phyloP scores from a whole-genome alignment of 2,888 invertebrate genomes.

The Synergus japonicus region DNA sequence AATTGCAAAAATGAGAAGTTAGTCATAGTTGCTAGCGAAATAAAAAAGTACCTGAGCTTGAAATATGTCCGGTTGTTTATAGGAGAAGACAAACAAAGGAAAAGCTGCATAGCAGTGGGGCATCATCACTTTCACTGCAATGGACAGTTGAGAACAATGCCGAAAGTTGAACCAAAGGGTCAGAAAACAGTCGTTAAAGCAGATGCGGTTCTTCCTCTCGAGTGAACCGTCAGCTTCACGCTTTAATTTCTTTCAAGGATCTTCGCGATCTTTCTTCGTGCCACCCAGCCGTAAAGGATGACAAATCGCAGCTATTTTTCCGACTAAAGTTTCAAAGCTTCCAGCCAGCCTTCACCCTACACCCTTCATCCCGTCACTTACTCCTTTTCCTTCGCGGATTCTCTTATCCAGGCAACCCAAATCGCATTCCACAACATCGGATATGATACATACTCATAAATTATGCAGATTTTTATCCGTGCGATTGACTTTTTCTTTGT shows the following conservation, averaged over 20 bases:
- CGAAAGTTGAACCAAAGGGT: conserved; percentile 60
- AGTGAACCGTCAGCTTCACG: conserved; percentile 64
- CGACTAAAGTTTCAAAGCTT: conserved; percentile 45
- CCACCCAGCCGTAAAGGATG: conserved; percentile 43
- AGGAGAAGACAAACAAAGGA: neutral
- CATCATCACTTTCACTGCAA: neutral
- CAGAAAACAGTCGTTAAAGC: conserved; percentile 64
- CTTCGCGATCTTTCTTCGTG: conserved; percentile 42
- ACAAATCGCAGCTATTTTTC: conserved; percentile 54
- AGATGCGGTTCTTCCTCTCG: conserved; percentile 57
- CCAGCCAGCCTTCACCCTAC: conserved; percentile 9
- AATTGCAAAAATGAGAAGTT: no score
- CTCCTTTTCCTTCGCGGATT: conserved; percentile 1
- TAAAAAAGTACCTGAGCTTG: no score
- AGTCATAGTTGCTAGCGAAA: no score
- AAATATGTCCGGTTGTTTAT: no score
- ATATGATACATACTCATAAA: conserved; percentile 31
- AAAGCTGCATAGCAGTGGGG: neutral
- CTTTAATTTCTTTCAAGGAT: conserved; percentile 59
- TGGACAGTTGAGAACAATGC: conserved; percentile 67
- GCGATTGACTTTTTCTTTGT: neutral
- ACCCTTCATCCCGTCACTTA: conserved; percentile 39
- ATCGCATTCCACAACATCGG: conserved; percentile 50
- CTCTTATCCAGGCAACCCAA: conserved; percentile 10
- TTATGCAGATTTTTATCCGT: conserved; percentile 22